Conservation (phyloP, 2,888 invertebrate genomes). For the Hymenopus coronatus region DNA sequence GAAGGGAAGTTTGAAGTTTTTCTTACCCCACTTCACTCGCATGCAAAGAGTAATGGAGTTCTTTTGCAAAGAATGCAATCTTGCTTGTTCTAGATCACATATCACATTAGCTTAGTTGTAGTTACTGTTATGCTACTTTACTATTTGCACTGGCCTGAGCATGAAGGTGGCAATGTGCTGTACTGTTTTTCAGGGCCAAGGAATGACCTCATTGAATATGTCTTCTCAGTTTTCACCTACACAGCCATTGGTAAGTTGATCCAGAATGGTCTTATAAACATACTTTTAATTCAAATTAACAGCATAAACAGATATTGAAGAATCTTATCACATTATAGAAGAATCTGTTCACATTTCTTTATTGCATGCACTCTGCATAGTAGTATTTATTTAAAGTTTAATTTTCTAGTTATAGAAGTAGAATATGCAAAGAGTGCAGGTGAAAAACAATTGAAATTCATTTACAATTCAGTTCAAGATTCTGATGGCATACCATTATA, state of each 20-base stretch:
- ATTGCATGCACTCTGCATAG: too few species aligned
- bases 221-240: constrained; percentile 25
- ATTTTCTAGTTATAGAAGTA: too few species aligned
- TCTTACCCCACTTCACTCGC: background rate
- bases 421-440: too few species aligned
- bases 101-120: background rate
- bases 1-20: too few species aligned
- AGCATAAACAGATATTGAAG: background rate
- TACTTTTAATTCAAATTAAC: background rate
- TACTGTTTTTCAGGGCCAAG: constrained; percentile 47
- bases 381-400: too few species aligned
- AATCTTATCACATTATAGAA: too few species aligned
- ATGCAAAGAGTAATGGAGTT: background rate
- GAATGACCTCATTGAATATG: constrained; percentile 41
- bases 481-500: too few species aligned
- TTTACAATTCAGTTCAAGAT: too few species aligned
- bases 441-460: too few species aligned
- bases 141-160: constrained; percentile 34
- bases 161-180: constrained; percentile 44
- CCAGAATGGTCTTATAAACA: background rate
- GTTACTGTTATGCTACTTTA: background rate
- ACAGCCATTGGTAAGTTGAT: constrained; percentile 29
- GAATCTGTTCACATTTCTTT: too few species aligned
- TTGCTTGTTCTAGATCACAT: background rate
- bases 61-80: background rate